These are phyloP conservation scores for Natrix natrix DNA, from an alignment of 2,797 vertebrate genomes.

Conservation along the genomic window DNA sequence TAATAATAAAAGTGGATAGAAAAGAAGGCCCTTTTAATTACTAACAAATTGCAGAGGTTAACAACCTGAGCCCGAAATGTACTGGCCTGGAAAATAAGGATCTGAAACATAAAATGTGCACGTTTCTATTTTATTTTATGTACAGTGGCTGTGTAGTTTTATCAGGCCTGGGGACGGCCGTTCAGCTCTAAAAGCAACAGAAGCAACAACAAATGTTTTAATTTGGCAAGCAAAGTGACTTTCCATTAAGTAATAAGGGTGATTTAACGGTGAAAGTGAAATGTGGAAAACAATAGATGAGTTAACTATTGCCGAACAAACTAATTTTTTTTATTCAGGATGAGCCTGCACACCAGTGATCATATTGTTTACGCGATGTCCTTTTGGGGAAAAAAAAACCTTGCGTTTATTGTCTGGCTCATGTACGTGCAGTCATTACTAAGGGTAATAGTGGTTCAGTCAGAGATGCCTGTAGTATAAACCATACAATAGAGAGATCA, in stretches of 20 bases:
- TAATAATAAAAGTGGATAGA: background rate
- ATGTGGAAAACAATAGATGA: constrained; percentile 64
- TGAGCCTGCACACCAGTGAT: background rate
- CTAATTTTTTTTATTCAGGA: background rate
- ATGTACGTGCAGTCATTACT: fast-evolving
- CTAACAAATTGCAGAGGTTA: background rate
- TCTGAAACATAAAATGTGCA: constrained; percentile 48
- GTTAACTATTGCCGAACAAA: constrained; percentile 36
- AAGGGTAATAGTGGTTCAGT: background rate
- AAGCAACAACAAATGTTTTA: constrained; percentile 60
- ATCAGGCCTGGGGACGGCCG: constrained; percentile 40
- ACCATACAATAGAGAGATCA: background rate
- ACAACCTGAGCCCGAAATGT: constrained; percentile 22
- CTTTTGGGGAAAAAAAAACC: background rate
- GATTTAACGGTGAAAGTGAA: constrained; percentile 67
- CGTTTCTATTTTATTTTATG: constrained; percentile 62
- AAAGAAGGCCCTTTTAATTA: background rate
- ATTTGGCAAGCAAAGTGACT: constrained; percentile 68
- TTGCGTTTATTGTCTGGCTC: background rate
- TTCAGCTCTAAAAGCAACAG: constrained; percentile 57
- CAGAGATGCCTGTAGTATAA: background rate
- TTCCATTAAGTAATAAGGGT: constrained; percentile 70
- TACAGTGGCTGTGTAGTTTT: constrained; percentile 49
- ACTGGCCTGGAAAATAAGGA: constrained; percentile 58
- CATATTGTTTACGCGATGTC: background rate